phyloP scores from a whole-genome alignment of 2,797 vertebrate species.

The Sciaenops ocellatus region DNA sequence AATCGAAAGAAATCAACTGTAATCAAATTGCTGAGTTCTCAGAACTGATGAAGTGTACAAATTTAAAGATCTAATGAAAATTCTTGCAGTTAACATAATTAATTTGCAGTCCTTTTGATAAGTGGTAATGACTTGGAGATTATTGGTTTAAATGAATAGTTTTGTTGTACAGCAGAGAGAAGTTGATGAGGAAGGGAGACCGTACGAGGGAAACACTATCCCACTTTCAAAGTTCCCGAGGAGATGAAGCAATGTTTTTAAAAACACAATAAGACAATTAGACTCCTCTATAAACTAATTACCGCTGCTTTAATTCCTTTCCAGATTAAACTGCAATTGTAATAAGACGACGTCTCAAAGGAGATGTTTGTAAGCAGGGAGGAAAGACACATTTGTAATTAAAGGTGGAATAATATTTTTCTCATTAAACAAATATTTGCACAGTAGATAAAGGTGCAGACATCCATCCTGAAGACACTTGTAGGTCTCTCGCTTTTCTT shows the following conservation, averaged over 20 bases:
- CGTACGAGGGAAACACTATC: constrained; percentile 66
- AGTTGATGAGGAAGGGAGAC: constrained; percentile 60
- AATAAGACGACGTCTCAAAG: constrained; percentile 79
- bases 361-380: constrained; percentile 78
- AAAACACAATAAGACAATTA: constrained; percentile 86
- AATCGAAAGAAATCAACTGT: constrained; percentile 82
- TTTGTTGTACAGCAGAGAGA: constrained; percentile 75
- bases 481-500: constrained; percentile 12
- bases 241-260: constrained; percentile 83
- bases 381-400: constrained; percentile 81
- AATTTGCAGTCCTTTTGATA: constrained; percentile 85
- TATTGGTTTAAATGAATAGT: constrained; percentile 85
- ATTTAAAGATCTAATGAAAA: constrained; percentile 85
- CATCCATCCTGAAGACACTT: constrained; percentile 26
- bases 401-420: constrained; percentile 80
- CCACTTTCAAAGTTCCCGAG: constrained; percentile 82
- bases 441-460: constrained; percentile 54
- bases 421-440: constrained; percentile 78
- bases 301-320: constrained; percentile 83
- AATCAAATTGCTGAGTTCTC: constrained; percentile 83
- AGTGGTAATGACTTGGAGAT: constrained; percentile 85
- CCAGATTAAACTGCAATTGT: constrained; percentile 84
- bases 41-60: constrained; percentile 83
- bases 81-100: constrained; percentile 83
- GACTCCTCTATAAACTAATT: constrained; percentile 85